Evolutionary conservation across 23 tunicate genomes (phyloP).

Genomic region (Halocynthia roretzi): DNA sequence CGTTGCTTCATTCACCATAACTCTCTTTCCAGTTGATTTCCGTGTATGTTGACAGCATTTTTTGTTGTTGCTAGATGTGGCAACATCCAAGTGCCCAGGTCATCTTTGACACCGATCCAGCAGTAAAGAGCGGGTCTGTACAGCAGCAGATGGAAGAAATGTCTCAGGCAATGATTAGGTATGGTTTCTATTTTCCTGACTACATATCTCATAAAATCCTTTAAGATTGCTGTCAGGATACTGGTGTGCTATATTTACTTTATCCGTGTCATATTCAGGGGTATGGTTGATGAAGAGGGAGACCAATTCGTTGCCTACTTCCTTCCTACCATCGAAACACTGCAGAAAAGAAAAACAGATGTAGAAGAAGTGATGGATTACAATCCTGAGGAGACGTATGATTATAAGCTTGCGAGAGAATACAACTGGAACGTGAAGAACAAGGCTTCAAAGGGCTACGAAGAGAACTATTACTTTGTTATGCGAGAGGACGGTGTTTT

Average conservation of each 20-base stretch:
- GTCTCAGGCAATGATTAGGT: constrained; percentile 99
- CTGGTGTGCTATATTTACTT: no score
- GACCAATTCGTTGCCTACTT: constrained; percentile 98
- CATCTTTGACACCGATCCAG: constrained; percentile 97
- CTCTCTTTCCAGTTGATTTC: not conserved
- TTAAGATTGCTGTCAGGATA: no score
- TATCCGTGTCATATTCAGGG: constrained; percentile 31
- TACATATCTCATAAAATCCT: no score
- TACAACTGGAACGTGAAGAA: constrained; percentile 99
- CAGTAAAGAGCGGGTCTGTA: constrained; percentile 37
- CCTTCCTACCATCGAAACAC: constrained; percentile 81
- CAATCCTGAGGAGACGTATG: constrained; percentile 83
- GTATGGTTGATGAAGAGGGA: constrained; percentile 98
- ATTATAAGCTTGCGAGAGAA: constrained; percentile 89
- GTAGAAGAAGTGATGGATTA: constrained; percentile 61
- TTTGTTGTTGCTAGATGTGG: constrained; percentile 66
- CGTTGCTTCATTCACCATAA: not conserved
- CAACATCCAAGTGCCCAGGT: constrained; percentile 99
- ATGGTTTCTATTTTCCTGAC: not conserved
- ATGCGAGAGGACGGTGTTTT: constrained; percentile 87
- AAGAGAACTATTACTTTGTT: constrained; percentile 91
- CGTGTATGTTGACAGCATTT: not conserved
- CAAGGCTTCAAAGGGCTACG: constrained; percentile 98
- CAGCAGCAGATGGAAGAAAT: constrained; percentile 79
- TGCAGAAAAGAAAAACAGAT: constrained; percentile 67